phyloP scores from a whole-genome alignment of 1,140 invertebrate genomes.

The Muscidifurax raptorellus region DNA sequence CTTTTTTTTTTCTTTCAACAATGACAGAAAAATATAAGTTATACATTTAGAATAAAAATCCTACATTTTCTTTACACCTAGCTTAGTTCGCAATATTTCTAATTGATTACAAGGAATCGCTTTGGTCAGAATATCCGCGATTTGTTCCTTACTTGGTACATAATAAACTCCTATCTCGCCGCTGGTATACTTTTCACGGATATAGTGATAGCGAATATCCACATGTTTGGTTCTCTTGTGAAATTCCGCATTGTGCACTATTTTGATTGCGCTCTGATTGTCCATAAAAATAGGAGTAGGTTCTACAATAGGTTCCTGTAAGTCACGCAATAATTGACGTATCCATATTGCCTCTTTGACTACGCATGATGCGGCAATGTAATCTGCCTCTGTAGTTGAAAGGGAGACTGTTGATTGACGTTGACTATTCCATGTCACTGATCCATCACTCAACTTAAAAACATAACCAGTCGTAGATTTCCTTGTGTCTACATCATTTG shows the following conservation, averaged over 20 bases:
- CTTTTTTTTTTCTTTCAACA: background rate
- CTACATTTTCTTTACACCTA: constrained; percentile 8
- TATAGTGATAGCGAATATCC: constrained; percentile 58
- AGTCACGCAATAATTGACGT: background rate
- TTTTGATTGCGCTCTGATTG: constrained; percentile 66
- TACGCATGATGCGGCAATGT: constrained; percentile 67
- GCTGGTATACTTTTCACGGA: constrained; percentile 54
- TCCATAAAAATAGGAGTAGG: constrained; percentile 52
- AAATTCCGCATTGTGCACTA: background rate
- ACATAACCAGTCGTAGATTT: constrained; percentile 40
- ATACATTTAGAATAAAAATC: background rate
- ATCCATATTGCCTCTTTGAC: constrained; percentile 49
- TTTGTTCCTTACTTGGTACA: constrained; percentile 52
- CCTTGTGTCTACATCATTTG: constrained; percentile 20
- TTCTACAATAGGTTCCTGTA: background rate
- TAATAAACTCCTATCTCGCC: constrained; percentile 51
- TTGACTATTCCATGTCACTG: background rate
- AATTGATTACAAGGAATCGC: constrained; percentile 16
- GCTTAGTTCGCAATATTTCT: background rate
- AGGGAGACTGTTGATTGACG: background rate
- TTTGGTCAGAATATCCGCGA: constrained; percentile 62
- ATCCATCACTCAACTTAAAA: background rate
- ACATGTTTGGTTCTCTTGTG: constrained; percentile 62
- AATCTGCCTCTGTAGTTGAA: constrained; percentile 69
- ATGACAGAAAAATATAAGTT: background rate